Base-by-base conservation (phyloP, 2,113 vertebrate genomes). In the Pogona vitticeps region DNA sequence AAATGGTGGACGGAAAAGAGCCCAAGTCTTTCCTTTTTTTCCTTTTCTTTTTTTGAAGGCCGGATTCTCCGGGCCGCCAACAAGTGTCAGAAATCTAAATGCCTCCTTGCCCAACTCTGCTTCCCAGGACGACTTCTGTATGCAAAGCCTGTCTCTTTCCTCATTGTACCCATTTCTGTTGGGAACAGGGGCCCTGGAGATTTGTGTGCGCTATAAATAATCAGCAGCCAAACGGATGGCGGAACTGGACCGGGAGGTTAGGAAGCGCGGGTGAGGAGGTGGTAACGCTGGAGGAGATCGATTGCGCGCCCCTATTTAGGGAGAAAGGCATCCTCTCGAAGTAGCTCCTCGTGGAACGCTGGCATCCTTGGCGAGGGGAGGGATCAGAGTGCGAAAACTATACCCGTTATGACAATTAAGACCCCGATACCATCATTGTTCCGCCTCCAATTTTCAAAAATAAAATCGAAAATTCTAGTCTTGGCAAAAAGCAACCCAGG, bases 31-130 rank as follows among this genome's bases (percentile, higher is more conserved):
- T 4, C 5, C 40, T 6, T 58, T 10, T 18, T 3, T 58, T 56
- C 2, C 23, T 1, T 21, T 65, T 52, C 33, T n/a, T 38, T 40
- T 76, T 78, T 28, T 67, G 2, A 65, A 88, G 31, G 36, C 23
- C 72, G 42, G 13, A 68, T 80, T 75, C 58, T 88, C 87, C 67
- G 70, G 82, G 56, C 84, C 1, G 82, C 12, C 92, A 89, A 91
- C 88, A 92, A 95, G 92, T 83, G 89, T 61, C 87, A 3, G 82
- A 61, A 61, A 3, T 8, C n/a, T 36, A 15, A 80, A 3, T 46
- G 36, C 68, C 1, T 18, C 2, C 59, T 82, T 76, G 40, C 12
- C 67, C 21, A 31, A 61, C 15, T 31, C 20, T 10, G 68, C 67
- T 28, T 1, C 79, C 46, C 76, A 79, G 28, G 77, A 33, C 46